Base-by-base conservation (phyloP, 2,797 vertebrate species). In the Pseudomugil gertrudae region DNA sequence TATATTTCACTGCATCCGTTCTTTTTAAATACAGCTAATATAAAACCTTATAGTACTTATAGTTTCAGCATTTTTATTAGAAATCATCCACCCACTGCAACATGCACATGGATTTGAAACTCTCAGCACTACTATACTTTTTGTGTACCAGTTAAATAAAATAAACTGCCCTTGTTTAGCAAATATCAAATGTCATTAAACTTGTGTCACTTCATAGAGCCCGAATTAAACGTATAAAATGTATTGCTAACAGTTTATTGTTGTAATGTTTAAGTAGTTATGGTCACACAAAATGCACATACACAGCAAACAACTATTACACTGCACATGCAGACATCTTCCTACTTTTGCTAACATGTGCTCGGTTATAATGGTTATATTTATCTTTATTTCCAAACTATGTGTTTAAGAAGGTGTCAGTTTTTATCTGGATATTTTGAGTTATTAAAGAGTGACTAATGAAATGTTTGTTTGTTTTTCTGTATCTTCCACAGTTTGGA, bases 21-120 rank as follows among this genome's bases (percentile, higher is more conserved):
- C 43, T n/a, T 56, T 72, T 69, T 21, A 65, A 19, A 57, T 29
- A 30, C 57, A 45, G 60, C 48, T 68, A 5, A 64, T 56, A 78
- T 57, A 27, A 66, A 66, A 24, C 2, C 2, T 40, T 10, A 17
- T 45, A 61, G 1, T 15, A 3, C 5, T 8, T 21, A 21, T 9
- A 60, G 6, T 10, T 54, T 72, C 29, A 59, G 17, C 30, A 19
- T 71, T 23, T 62, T 11, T 27, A 17, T 35, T 68, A 24, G 40
- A 51, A 24, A 15, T 35, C 5, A 24, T 9, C 50, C 36, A 17
- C 13, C 50, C 33, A 26, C 24, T 55, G 26, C 32, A 57, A 61
- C 64, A 68, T 45, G 19, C 62, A 9, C 7, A 9, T 43, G 9
- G n/a, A 30, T 53, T 57, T 59, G 15, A 26, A 36, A 38, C n/a